Conservation (phyloP, 1,140 invertebrate genomes). For the Steinernema feltiae region DNA sequence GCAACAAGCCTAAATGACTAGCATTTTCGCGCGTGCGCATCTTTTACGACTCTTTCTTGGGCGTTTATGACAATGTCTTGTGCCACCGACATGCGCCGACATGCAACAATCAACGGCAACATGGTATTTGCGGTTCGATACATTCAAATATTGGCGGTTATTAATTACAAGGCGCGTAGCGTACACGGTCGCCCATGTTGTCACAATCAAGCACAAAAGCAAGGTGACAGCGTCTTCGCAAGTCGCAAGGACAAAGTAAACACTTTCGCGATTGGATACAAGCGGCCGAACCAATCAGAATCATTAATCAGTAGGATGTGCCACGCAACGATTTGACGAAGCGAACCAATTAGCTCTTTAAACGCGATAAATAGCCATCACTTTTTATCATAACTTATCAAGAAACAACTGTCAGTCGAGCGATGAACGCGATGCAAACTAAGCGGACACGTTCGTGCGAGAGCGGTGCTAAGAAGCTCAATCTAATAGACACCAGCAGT, state of each 20-base stretch:
- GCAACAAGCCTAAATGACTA: not conserved
- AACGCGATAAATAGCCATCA: not conserved
- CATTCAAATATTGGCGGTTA: conserved; percentile 4
- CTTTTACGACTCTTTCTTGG: conserved; percentile 10
- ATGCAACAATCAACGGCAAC: not conserved
- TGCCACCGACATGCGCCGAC: not conserved
- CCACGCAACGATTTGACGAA: conserved; percentile 11
- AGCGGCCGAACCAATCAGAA: not conserved
- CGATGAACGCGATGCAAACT: not conserved
- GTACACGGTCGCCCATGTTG: not conserved
- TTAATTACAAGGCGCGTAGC: not conserved
- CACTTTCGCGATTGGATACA: not conserved
- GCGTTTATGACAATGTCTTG: not conserved
- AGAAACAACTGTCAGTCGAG: not conserved
- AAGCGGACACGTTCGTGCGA: not conserved
- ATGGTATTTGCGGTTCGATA: not conserved
- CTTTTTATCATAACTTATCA: conserved; percentile 3
- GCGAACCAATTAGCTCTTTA: not conserved
- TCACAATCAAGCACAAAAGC: not conserved
- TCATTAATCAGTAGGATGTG: not conserved
- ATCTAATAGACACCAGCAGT: not conserved
- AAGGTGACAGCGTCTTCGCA: not conserved
- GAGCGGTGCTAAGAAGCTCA: not conserved
- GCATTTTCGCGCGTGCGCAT: not conserved
- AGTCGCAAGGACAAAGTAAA: not conserved